Evolutionary conservation across 2,888 invertebrate genomes (phyloP), one percentile per base, ranked within the genome.

Genomic region (Pammene aurita): DNA sequence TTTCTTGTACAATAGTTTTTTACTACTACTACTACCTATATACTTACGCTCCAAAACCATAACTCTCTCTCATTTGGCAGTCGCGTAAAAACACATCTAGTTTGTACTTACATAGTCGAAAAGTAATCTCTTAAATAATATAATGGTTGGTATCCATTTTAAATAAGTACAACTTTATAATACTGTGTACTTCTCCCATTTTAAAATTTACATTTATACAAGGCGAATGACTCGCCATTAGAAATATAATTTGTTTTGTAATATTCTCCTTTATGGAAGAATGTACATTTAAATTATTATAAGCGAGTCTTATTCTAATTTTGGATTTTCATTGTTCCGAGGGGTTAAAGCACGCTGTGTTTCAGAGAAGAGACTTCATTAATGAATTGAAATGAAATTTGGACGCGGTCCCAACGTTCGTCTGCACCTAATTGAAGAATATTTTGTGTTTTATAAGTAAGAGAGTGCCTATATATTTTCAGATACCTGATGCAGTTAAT

Each of bases 271-370:
- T 67, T 50, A 50, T n/a, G n/a, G 26, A 62, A 62, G 9, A 48
- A 60, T 55, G 38, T 42, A 55, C 14, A 55, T 55, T 38, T 41
- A 34, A 50, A 67, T 62, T 41, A 48, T 16, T 48, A 62, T 16
- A 62, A 56, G 56, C 62, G 48, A 55, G 41, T 48, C 48, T 62
- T 56, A 50, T 61, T 58, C 52, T 54, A 54, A 66, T 44, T 66
- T 18, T 16, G 16, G 35, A 66, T 54, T 42, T 60, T 35, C 60
- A 60, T 66, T 60, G 42, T 62, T 66, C 41, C n/a, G 13, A 14
- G 41, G 34, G 52, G 52, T 38, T 38, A 35, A 42, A 57, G 26
- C 48, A 50, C 13, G 9, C 34, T 52, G 26, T 26, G 50, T 66
- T 50, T 34, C 26, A 35, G 60, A 50, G 16, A 18, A 50, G 61